Conservation (phyloP, 2,888 invertebrate species). For the Phalangium opilio region DNA sequence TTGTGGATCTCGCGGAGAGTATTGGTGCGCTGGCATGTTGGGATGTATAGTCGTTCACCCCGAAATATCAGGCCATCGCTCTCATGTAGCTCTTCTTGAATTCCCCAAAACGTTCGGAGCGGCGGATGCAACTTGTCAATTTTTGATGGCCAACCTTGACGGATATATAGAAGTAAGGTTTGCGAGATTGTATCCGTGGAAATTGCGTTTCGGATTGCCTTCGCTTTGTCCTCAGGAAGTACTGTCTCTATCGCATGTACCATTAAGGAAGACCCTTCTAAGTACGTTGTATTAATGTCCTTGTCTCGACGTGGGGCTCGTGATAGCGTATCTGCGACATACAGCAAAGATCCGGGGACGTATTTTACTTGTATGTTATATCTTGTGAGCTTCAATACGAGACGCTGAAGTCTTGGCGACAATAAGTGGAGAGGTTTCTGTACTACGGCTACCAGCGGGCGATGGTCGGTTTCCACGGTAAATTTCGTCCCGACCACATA, state of each 20-base stretch:
- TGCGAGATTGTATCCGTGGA: background rate
- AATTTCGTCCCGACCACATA: constrained; percentile 21
- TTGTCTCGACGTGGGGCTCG: constrained; percentile 7
- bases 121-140: background rate
- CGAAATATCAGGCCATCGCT: constrained; percentile 4
- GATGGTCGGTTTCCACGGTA: constrained; percentile 29
- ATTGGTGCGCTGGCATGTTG: background rate
- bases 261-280: background rate
- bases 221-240: background rate
- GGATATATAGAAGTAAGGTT: background rate
- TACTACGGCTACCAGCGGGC: constrained; percentile 27
- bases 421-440: constrained; percentile 26
- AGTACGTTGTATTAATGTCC: background rate
- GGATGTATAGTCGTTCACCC: constrained; percentile 2
- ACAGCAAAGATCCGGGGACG: constrained; percentile 16
- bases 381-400: constrained; percentile 21
- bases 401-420: constrained; percentile 27
- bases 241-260: background rate
- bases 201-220: background rate
- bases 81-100: constrained; percentile 2
- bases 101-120: constrained; percentile 1
- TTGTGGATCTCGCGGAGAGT: constrained; percentile 1
- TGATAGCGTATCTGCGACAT: constrained; percentile 19
- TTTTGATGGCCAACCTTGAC: constrained; percentile 3
- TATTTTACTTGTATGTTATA: constrained; percentile 1